These are phyloP conservation scores for Heliconius hortense DNA, from an alignment of 2,888 invertebrate genomes.

Conservation along the genomic window DNA sequence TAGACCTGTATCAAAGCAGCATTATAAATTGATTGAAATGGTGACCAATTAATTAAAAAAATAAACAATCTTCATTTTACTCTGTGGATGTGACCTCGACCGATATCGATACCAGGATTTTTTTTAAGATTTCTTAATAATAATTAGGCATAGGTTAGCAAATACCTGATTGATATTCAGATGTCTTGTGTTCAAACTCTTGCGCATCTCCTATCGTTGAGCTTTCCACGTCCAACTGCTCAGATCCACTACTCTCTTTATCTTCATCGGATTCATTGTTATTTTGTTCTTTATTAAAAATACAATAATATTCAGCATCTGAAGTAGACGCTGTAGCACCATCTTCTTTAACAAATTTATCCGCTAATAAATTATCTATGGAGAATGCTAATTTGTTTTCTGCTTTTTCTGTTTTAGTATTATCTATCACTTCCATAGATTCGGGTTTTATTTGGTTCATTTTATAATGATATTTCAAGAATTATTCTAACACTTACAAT, in stretches of 20 bases:
- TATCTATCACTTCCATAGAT: conserved; percentile 45
- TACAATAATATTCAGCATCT: conserved; percentile 36
- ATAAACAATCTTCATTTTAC: neutral
- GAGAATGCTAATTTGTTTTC: conserved; percentile 70
- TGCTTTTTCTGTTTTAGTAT: conserved; percentile 55
- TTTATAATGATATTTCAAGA: neutral
- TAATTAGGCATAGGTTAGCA: conserved; percentile 9
- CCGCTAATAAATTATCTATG: conserved; percentile 70
- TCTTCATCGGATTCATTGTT: conserved; percentile 58
- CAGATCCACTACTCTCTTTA: conserved; percentile 61
- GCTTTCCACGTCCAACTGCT: conserved; percentile 71
- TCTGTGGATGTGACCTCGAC: neutral
- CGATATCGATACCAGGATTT: neutral
- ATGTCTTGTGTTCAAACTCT: conserved; percentile 58
- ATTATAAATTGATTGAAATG: neutral
- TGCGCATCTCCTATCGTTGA: conserved; percentile 61
- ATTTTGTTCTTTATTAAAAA: conserved; percentile 51
- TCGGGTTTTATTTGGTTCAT: conserved; percentile 39
- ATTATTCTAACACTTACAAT: conserved; percentile 4
- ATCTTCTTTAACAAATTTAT: conserved; percentile 58
- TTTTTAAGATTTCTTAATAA: neutral
- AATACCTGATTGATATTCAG: conserved; percentile 71
- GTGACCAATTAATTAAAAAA: too few species aligned
- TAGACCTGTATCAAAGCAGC: neutral
- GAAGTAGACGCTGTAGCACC: conserved; percentile 35